Percentiles rank a stretch among this genome's conserved stretches.
Conservation (phyloP, 2,113 vertebrate genomes). For the Nerophis lumbriciformis region DNA sequence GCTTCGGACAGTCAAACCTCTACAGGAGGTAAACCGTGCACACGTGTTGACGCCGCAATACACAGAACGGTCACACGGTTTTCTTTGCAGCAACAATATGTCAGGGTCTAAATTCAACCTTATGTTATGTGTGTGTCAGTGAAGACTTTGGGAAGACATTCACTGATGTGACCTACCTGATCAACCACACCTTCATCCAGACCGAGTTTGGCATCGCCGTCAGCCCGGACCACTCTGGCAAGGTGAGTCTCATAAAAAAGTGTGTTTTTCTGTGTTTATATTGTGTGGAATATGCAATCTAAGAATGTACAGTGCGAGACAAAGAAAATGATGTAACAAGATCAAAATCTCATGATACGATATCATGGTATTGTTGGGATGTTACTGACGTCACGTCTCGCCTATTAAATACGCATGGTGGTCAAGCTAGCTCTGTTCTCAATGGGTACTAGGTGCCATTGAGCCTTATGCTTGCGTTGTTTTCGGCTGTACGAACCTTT, state of each 20-base stretch:
- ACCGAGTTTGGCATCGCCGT: constrained; percentile 89
- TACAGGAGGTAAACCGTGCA: constrained; percentile 78
- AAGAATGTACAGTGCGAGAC: not conserved
- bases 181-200: constrained; percentile 70
- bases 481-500: too few species aligned
- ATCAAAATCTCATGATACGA: too few species aligned
- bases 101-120: constrained; percentile 19
- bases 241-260: constrained; percentile 63
- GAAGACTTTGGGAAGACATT: constrained; percentile 70
- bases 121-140: constrained; percentile 49
- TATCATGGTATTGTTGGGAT: too few species aligned
- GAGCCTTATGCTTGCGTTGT: too few species aligned
- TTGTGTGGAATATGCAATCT: not conserved
- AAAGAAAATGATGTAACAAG: not conserved
- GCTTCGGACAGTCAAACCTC: constrained; percentile 81
- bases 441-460: too few species aligned
- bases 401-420: too few species aligned
- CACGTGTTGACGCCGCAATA: not conserved
- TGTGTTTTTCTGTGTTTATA: not conserved
- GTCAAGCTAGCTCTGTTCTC: too few species aligned
- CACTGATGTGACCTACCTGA: constrained; percentile 60
- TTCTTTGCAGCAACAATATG: not conserved
- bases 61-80: not conserved
- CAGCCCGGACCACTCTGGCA: constrained; percentile 87
- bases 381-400: too few species aligned